Base-by-base conservation (phyloP, 2,888 invertebrate genomes). In the Pseudeuparius sepicola region DNA sequence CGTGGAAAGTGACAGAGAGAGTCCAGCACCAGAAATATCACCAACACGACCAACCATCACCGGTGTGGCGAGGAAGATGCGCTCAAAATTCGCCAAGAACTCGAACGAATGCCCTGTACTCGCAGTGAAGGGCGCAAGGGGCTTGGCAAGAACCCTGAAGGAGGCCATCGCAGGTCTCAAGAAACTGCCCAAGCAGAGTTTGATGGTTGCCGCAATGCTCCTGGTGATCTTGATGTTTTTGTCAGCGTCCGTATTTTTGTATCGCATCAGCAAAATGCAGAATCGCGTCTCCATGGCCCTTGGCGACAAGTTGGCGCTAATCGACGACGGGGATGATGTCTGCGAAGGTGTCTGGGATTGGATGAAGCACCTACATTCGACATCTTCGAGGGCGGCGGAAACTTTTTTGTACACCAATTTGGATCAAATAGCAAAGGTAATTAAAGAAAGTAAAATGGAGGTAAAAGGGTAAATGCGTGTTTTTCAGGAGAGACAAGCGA, bases 341-440 rank as follows among this genome's bases (percentile, higher is more conserved):
- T 79, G 78, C 59, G 67, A 69, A 23, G 76, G 78, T 59, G 63
- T 79, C 39, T 64, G 78, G 23, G 67, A 73, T 37, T 79, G 77
- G 74, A 75, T 78, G 43, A 67, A 73, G 45, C 66, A 75, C 41
- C 60, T 80, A 48, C 79, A 79, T 65, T 70, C 74, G 24, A 74
- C 75, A 39, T 78, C 79, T 38, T 75, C 78, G 5, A 65, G 67
- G 45, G 78, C 81, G 51, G 70, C 80, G 47, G 76, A 80, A 59
- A 71, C 72, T 44, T 79, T 78, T 64, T 70, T 85, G 40, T 74
- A 76, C 50, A 72, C 76, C 44, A 84, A 85, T 67, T 68, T 85
- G 46, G 70, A 84, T 58, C 75, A 84, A 61, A 78, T 86, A 50
- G 75, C 80, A 40, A 83, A 81, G 75, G 85, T 80, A 59, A 10